Evolutionary conservation across 2,113 vertebrate genomes (phyloP), one percentile per base, ranked within the genome.

Genomic region (Actinemys pallida): DNA sequence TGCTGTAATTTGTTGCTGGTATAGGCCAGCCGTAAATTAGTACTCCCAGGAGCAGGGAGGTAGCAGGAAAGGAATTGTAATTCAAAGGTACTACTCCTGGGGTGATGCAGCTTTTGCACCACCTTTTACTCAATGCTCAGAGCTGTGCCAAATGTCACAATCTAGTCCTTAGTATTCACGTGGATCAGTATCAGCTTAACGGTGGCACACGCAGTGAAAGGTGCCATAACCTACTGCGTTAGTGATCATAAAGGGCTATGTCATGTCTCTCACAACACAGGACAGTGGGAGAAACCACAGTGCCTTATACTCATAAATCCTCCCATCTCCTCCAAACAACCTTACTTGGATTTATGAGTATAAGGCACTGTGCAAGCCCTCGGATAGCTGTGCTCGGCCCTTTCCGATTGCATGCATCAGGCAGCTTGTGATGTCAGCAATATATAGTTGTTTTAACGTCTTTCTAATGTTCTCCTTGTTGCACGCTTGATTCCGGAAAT

Each of bases 401-500:
- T 20, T 81, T 42, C 10, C 69, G 39, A 50, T 53, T 42, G 53
- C 83, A 79, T 80, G 86, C 57, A 39, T 79, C 69, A 50, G 88
- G 56, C 20, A 90, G 11, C 29, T 72, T 92, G 49, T 59, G 93
- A 96, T 56, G 11, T 89, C 90, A 95, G 52, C 84, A 86, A 49
- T 90, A 79, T 62, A 87, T 56, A 81, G 29, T 65, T 78, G 76
- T 72, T 92, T 75, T 80, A 90, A 85, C 35, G 80, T 90, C 93
- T 96, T 87, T 81, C 75, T 95, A 88, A 86, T 82, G 75, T 65
- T 95, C 90, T 96, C 65, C 39, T 95, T 93, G 91, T 76, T 90
- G 47, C 42, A n/a, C 2, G 5, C 47, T 95, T 59, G 90, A 92
- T 65, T 87, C 72, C 4, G 1, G 90, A 97, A 97, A 89, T 35